A percentile compares a stretch with the other conserved stretches of the same genome.
phyloP scores from a whole-genome alignment of 2,113 vertebrate species.

The Mustela nigripes region DNA sequence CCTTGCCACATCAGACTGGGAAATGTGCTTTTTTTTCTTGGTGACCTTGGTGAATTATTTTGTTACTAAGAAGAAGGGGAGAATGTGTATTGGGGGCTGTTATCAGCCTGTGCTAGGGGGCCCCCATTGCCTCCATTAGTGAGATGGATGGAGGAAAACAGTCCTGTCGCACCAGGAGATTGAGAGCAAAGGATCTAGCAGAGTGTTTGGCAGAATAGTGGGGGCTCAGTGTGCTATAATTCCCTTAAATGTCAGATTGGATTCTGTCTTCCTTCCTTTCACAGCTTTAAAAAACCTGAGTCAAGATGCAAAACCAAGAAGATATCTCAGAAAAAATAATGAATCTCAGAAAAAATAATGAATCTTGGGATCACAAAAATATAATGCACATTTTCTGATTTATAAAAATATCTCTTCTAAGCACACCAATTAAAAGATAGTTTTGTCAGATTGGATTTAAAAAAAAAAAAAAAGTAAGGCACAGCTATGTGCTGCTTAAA shows the following conservation, averaged over 20 bases:
- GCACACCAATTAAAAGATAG: background rate
- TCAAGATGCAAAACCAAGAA: slow-evolving; percentile 21
- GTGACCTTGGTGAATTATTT: background rate
- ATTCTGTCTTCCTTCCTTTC: background rate
- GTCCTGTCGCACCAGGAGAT: background rate
- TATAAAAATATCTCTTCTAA: slow-evolving; percentile 17
- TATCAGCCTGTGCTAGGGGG: background rate
- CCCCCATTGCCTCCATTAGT: too few relatives aligned
- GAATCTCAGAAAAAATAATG: slow-evolving; percentile 8
- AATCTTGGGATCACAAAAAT: background rate
- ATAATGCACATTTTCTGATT: background rate
- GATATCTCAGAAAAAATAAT: background rate
- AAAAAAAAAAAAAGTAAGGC: background rate
- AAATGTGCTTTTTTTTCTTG: background rate
- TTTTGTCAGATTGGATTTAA: background rate
- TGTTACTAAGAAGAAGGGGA: background rate
- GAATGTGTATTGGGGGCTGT: background rate
- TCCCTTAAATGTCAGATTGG: background rate
- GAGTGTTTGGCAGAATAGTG: background rate
- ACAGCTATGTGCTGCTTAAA: background rate
- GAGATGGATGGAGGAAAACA: background rate
- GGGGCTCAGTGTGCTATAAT: background rate
- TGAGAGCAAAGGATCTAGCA: background rate
- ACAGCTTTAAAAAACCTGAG: slow-evolving; percentile 35
- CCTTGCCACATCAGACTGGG: background rate